Conservation (phyloP, 1,140 invertebrate species). For the Hyphantria cunea region DNA sequence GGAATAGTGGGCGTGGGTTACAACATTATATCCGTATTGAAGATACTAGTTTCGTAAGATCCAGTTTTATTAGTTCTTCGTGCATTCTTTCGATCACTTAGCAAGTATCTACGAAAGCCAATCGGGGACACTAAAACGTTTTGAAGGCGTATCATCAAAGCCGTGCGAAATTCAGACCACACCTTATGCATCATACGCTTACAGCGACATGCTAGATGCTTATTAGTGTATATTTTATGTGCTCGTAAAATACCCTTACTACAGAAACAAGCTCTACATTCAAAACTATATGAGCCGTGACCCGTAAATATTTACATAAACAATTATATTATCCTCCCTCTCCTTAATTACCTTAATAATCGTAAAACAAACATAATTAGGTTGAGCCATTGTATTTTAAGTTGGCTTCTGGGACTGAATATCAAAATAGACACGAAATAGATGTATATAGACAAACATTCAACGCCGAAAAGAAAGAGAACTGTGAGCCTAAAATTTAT, state of each 20-base stretch:
- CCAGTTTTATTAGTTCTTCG: slow-evolving; percentile 43
- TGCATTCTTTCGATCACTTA: slow-evolving; percentile 62
- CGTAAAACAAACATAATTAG: slow-evolving; percentile 33
- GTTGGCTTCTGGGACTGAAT: slow-evolving; percentile 20
- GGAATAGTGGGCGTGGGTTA: slow-evolving; percentile 40
- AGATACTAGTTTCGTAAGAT: slow-evolving; percentile 50
- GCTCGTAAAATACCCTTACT: slow-evolving; percentile 19
- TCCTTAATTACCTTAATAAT: slow-evolving; percentile 30
- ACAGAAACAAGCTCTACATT: slow-evolving; percentile 15
- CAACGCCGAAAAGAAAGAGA: not conserved
- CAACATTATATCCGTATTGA: slow-evolving; percentile 55
- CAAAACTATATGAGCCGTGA: slow-evolving; percentile 29
- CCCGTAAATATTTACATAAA: slow-evolving; percentile 31
- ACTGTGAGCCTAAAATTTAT: no score
- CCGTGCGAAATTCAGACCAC: slow-evolving; percentile 54
- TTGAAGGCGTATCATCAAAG: slow-evolving; percentile 47
- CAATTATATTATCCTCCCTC: slow-evolving; percentile 28
- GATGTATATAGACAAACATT: slow-evolving; percentile 17
- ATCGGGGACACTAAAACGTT: slow-evolving; percentile 46
- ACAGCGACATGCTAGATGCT: slow-evolving; percentile 24
- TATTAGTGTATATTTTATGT: slow-evolving; percentile 37
- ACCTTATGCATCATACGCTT: slow-evolving; percentile 32
- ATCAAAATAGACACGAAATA: slow-evolving; percentile 20
- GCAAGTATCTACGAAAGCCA: slow-evolving; percentile 52
- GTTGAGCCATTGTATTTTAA: slow-evolving; percentile 20